These are phyloP conservation scores for Globicephala melas DNA, from an alignment of 2,113 vertebrate genomes.

Conservation along the genomic window DNA sequence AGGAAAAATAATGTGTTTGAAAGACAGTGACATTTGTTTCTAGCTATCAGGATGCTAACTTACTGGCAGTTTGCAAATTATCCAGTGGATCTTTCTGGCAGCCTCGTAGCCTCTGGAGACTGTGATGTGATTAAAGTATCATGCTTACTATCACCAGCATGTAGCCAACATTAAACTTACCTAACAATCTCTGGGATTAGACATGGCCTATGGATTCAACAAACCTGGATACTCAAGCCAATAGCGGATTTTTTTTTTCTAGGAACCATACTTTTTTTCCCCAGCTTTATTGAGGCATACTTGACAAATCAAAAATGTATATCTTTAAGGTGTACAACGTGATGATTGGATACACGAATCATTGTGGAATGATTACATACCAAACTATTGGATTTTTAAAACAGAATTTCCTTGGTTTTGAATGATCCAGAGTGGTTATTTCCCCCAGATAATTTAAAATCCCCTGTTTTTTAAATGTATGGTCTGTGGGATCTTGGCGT, in stretches of 20 bases:
- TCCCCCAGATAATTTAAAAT: neutral
- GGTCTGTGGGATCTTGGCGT: neutral
- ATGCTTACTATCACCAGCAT: neutral
- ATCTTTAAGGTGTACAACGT: too few species aligned
- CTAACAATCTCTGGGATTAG: neutral
- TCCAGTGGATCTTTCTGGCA: neutral
- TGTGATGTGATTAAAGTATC: neutral
- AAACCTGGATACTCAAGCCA: neutral
- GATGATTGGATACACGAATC: too few species aligned
- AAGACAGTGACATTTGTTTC: constrained; percentile 34
- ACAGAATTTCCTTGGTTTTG: neutral
- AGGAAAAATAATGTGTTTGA: neutral
- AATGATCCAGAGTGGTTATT: neutral
- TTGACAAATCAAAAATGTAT: too few species aligned
- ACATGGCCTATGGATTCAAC: neutral
- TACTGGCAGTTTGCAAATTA: neutral
- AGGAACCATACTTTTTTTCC: too few species aligned
- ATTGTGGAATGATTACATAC: too few species aligned
- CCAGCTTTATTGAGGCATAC: too few species aligned
- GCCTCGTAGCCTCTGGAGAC: neutral
- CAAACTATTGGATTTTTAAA: neutral
- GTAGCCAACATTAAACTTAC: neutral
- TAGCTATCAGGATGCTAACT: neutral
- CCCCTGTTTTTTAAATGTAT: neutral
- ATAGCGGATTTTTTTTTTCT: neutral